A percentile compares a stretch with the other conserved stretches of the same genome.
Evolutionary conservation across 2,888 invertebrate species (phyloP).

Genomic region (Scaptomyza polygonia): DNA sequence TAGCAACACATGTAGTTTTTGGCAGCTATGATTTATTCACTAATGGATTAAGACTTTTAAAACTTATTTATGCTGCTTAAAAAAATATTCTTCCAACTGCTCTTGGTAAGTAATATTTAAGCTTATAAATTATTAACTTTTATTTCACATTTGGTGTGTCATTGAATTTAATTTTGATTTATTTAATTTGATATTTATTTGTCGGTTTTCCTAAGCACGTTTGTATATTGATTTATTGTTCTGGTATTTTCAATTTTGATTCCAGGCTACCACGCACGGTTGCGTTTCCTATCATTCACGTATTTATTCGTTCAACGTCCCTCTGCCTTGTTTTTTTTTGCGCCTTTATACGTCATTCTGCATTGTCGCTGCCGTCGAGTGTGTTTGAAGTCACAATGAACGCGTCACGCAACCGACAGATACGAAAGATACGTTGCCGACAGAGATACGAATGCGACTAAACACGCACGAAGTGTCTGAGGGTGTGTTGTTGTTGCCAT

Average conservation of each 20-base stretch:
- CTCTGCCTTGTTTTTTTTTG: constrained; percentile 11
- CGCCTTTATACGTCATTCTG: constrained; percentile 49
- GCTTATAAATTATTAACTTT: not conserved
- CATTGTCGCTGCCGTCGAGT: constrained; percentile 17
- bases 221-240: constrained; percentile 28
- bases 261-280: constrained; percentile 21
- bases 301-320: not conserved
- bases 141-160: constrained; percentile 6
- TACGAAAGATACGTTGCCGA: constrained; percentile 69
- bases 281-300: constrained; percentile 5
- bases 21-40: constrained; percentile 9
- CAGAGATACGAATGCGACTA: constrained; percentile 67
- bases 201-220: constrained; percentile 12
- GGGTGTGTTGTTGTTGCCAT: constrained; percentile 36
- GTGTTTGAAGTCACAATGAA: constrained; percentile 34
- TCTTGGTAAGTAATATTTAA: not conserved
- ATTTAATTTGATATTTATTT: constrained; percentile 4
- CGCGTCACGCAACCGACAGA: constrained; percentile 73
- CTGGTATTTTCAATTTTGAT: constrained; percentile 19
- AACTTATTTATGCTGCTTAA: no score
- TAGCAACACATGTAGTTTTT: constrained; percentile 16
- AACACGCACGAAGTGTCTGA: constrained; percentile 36
- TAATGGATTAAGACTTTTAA: not conserved
- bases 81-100: no score
- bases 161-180: not conserved